Evolutionary conservation across 2,888 invertebrate genomes (phyloP), one percentile per base, ranked within the genome.

Genomic region (Heliconius charithonia): DNA sequence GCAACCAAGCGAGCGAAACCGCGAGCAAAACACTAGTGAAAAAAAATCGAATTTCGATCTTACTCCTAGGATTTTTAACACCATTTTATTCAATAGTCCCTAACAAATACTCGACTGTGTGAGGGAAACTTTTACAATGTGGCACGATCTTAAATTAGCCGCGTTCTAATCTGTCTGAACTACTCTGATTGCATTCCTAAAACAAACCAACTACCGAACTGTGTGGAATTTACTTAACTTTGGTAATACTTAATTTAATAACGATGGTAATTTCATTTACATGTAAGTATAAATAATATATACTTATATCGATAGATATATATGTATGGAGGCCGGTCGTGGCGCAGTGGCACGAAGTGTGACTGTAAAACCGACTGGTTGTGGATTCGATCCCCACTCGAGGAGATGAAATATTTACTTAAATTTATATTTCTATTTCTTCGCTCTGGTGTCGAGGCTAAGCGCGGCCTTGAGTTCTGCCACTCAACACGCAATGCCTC

Each of bases 131-230:
- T 59, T 76, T 63, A 72, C 75, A 69, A 63, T 63, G 75, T 72
- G 51, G n/a, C 82, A 86, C 88, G 87, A 91, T 92, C 91, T 92
- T 90, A 90, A 90, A 92, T 91, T 90, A 89, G 89, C 89, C 89
- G 89, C 91, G 91, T 91, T 91, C 89, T 91, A 89, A 89, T 87
- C 87, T 87, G 84, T 85, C 87, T 80, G 82, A 93, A 93, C 93
- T 93, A 93, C 93, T 93, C 91, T 92, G 93, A 93, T 93, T 93
- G 92, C 91, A 93, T 90, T 91, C 89, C 87, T 67, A 41, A 74
- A 74, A 41, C 67, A 67, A 63, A 56, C 73, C 29, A 72, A 59
- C 37, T 65, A 81, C 76, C 75, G 56, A 89, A 89, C 87, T 87
- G 89, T 89, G 88, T 88, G 89, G 90, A 90, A 91, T 91, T 88